Evolutionary conservation across 2,113 vertebrate genomes (phyloP).

Genomic region (Clupea harengus): DNA sequence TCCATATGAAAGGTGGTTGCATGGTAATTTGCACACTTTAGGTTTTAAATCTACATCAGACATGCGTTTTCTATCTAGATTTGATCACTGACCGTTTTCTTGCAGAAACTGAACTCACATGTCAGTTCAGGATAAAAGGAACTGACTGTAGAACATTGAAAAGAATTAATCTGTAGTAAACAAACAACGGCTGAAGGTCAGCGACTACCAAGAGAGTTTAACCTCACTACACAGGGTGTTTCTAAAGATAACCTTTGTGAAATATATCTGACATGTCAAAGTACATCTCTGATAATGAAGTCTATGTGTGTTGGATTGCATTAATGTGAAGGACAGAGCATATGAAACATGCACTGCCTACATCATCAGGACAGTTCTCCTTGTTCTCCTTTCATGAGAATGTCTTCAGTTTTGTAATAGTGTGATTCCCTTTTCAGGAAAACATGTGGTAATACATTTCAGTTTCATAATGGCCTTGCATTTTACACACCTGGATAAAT

Average conservation of each 20-base stretch:
- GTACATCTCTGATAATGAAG: neutral
- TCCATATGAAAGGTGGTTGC: no score
- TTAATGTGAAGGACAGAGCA: neutral
- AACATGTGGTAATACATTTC: no score
- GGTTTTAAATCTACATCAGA: neutral
- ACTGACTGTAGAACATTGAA: neutral
- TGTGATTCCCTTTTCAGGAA: neutral
- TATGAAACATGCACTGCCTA: neutral
- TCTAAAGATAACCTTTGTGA: neutral
- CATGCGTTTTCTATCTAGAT: neutral
- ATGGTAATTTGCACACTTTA: no score
- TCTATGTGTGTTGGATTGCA: neutral
- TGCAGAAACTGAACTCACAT: neutral
- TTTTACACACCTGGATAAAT: neutral
- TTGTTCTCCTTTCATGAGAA: no score
- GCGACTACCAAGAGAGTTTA: neutral
- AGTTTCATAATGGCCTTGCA: neutral
- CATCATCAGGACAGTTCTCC: neutral
- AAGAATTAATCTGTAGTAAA: neutral
- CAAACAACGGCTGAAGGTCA: neutral
- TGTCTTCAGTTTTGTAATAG: neutral
- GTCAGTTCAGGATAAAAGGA: neutral
- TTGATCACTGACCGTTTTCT: neutral
- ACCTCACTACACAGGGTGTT: neutral
- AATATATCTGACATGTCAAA: neutral